Conservation (phyloP, 2,113 vertebrate species). For the Takifugu bimaculatus region DNA sequence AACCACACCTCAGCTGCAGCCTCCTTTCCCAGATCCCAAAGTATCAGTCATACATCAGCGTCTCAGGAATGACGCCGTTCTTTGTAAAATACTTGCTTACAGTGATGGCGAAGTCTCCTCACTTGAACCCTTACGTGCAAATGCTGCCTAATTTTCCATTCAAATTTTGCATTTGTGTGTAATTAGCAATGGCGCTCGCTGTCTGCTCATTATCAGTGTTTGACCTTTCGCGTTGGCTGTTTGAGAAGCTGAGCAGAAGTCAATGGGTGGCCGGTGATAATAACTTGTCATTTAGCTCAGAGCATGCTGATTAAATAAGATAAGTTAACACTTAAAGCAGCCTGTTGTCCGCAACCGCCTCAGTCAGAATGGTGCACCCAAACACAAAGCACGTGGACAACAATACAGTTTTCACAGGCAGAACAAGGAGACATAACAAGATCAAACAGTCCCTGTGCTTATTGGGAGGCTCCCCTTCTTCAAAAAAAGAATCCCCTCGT, state of each 20-base stretch:
- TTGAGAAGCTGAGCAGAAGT: conserved; percentile 61
- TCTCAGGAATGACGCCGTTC: too few relatives aligned
- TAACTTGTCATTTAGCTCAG: conserved; percentile 62
- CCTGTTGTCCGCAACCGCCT: conserved; percentile 38
- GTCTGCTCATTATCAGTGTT: conserved; percentile 68
- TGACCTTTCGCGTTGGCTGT: conserved; percentile 70
- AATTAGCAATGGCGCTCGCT: conserved; percentile 60
- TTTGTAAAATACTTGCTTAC: too few relatives aligned
- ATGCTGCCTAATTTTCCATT: conserved; percentile 45
- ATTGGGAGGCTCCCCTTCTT: conserved; percentile 16
- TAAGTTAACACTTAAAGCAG: conserved; percentile 37
- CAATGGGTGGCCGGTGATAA: conserved; percentile 61
- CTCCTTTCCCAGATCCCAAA: neutral
- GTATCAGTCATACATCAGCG: too few relatives aligned
- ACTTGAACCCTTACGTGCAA: neutral
- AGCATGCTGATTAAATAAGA: conserved; percentile 77
- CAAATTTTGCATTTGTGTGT: conserved; percentile 57
- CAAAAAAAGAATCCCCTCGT: conserved; percentile 35
- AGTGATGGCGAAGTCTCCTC: too few relatives aligned
- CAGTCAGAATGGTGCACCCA: conserved; percentile 20
- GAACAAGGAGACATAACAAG: conserved; percentile 31
- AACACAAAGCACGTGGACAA: conserved; percentile 41
- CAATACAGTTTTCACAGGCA: conserved; percentile 24
- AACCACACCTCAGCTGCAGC: neutral
- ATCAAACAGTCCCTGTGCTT: conserved; percentile 48